Conservation (phyloP, 2,797 vertebrate genomes). For the Psittacula echo region DNA sequence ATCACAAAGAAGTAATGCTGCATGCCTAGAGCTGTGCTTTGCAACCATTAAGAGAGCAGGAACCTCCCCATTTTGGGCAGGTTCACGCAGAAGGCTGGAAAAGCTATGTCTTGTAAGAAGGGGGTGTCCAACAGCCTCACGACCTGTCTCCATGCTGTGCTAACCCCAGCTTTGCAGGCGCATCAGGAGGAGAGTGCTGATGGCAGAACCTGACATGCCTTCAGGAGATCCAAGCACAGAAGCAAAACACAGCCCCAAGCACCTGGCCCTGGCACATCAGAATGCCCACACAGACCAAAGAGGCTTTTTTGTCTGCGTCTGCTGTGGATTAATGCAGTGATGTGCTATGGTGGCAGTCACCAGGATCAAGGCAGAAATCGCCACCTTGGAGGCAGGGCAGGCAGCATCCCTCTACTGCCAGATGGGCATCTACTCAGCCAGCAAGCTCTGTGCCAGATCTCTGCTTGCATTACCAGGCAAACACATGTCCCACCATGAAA, state of each 20-base stretch:
- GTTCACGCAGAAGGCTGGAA: not conserved
- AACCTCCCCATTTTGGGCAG: not conserved
- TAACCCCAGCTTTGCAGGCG: not conserved
- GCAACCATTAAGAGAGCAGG: not conserved
- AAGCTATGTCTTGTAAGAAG: not conserved
- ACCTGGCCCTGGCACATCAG: not conserved
- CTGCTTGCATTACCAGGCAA: not conserved
- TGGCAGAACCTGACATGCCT: fast-evolving
- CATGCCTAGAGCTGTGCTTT: fast-evolving
- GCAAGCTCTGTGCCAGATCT: not conserved
- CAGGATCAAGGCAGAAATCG: not conserved
- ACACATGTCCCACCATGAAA: not conserved
- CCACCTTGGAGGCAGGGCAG: not conserved
- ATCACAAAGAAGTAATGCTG: not conserved
- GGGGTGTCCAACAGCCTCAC: not conserved
- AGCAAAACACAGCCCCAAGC: fast-evolving
- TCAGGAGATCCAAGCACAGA: fast-evolving
- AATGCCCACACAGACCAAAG: fast-evolving
- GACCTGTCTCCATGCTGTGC: not conserved
- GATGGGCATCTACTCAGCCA: not conserved
- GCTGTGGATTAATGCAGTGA: not conserved
- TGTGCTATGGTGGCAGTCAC: fast-evolving
- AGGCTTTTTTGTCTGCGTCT: fast-evolving
- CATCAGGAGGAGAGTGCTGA: not conserved
- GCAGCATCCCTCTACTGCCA: not conserved